phyloP scores from a whole-genome alignment of 1,140 invertebrate genomes.

The Brachionus paranguensis region DNA sequence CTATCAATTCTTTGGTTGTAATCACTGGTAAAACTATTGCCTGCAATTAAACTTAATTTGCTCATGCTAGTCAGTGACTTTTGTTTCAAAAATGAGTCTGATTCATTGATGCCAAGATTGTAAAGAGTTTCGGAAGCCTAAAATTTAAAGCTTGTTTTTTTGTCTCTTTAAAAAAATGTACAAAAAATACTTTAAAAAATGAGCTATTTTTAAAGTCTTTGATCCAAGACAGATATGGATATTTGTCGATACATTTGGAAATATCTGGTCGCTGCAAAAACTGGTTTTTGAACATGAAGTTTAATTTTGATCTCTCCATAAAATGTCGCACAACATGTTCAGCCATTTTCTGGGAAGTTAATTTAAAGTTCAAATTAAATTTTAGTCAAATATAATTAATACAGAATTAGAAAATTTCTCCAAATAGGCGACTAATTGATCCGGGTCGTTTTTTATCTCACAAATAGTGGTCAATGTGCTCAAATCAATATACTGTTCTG shows the following conservation, averaged over 20 bases:
- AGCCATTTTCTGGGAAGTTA: background rate
- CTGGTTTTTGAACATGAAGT: conserved; percentile 8
- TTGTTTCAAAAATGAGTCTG: conserved; percentile 35
- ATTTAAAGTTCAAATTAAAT: background rate
- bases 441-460: conserved; percentile 15
- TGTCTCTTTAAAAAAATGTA: too few species aligned
- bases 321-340: conserved; percentile 15
- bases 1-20: background rate
- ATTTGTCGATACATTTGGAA: conserved; percentile 1
- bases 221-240: conserved; percentile 10
- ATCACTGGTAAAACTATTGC: background rate
- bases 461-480: conserved; percentile 25
- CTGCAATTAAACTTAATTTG: conserved; percentile 7
- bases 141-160: background rate
- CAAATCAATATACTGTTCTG: conserved; percentile 13
- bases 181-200: background rate
- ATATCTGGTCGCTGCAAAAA: conserved; percentile 7
- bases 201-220: conserved; percentile 29
- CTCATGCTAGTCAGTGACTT: conserved; percentile 8
- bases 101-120: conserved; percentile 12
- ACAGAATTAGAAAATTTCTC: background rate
- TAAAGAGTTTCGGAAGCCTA: conserved; percentile 2
- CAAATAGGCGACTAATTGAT: background rate
- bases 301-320: background rate
- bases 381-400: background rate